Evolutionary conservation across 2,888 invertebrate genomes (phyloP), one percentile per base, ranked within the genome.

Genomic region (Colostygia pectinataria): DNA sequence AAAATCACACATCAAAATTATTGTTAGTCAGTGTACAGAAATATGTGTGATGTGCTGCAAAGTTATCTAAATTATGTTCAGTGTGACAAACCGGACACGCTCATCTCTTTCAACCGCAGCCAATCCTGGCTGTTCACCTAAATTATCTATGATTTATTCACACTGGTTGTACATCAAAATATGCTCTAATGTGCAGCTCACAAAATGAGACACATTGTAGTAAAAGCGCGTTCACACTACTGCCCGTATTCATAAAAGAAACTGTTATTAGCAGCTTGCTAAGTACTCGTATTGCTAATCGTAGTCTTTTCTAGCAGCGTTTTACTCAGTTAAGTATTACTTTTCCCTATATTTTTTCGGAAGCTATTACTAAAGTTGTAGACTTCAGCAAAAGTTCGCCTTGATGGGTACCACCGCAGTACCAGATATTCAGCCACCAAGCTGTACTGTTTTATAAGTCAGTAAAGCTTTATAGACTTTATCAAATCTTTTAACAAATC

Each of bases 131-230:
- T 23, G 24, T 32, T 38, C 27, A 14, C 32, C 14, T 9, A n/a
- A 31, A 42, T 42, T 38, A 49, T 43, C 38, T 43, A 39, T 43
- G 38, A 49, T 43, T 33, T n/a, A n/a, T n/a, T n/a, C n/a, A n/a
- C n/a, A n/a, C n/a, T n/a, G n/a, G n/a, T n/a, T 23, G 27, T 27
- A 36, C 32, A 49, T 49, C 27, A 32, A 49, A 38, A 49, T n/a
- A n/a, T n/a, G n/a, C n/a, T n/a, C n/a, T n/a, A n/a, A n/a, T 37
- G 28, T 38, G 31, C 25, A 47, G 15, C 23, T 14, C 40, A 24
- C 28, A 40, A 31, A n/a, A 24, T 24, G 24, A 31, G 13, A n/a
- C 24, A 24, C 31, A 40, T 31, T 14, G 31, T 3, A 2, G 7
- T 9, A 0, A 23, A 9, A 31, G 23, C 31, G 7, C n/a, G 24